Percentiles rank a stretch among this genome's conserved stretches.
These are phyloP conservation scores for Sylvicola fuscatus DNA, from an alignment of 2,888 invertebrate genomes.

Conservation along the genomic window DNA sequence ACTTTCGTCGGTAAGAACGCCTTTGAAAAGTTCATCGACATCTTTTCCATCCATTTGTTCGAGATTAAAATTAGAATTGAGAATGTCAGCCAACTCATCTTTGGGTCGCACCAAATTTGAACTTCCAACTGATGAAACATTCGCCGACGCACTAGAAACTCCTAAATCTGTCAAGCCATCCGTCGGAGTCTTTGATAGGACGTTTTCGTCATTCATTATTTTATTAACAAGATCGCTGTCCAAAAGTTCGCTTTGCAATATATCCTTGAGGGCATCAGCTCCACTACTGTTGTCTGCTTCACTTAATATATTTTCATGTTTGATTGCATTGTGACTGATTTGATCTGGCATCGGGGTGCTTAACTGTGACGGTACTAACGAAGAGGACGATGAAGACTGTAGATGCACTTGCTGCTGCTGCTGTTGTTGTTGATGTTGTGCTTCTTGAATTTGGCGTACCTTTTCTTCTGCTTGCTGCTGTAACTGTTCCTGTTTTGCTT, in stretches of 20 bases:
- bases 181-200: constrained; percentile 10
- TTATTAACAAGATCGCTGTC: constrained; percentile 45
- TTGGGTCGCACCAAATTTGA: constrained; percentile 20
- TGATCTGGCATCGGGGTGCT: constrained; percentile 17
- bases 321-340: constrained; percentile 9
- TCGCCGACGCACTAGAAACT: background rate
- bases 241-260: constrained; percentile 39
- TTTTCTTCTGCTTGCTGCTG: constrained; percentile 1
- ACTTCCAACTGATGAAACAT: background rate
- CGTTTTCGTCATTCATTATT: constrained; percentile 40
- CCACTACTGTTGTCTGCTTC: constrained; percentile 30
- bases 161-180: constrained; percentile 3
- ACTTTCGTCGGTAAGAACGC: constrained; percentile 65
- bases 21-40: constrained; percentile 82
- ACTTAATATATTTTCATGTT: constrained; percentile 7
- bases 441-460: constrained; percentile 7
- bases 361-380: constrained; percentile 5
- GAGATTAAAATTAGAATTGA: constrained; percentile 48
- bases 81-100: constrained; percentile 46
- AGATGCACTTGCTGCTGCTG: constrained; percentile 5
- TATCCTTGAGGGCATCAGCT: constrained; percentile 41
- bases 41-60: constrained; percentile 80
- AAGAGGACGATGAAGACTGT: background rate
- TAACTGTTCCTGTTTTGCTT: constrained; percentile 36
- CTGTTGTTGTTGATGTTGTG: constrained; percentile 7